Evolutionary conservation across 2,888 invertebrate species (phyloP).

Genomic region (Isotomurus palustris): DNA sequence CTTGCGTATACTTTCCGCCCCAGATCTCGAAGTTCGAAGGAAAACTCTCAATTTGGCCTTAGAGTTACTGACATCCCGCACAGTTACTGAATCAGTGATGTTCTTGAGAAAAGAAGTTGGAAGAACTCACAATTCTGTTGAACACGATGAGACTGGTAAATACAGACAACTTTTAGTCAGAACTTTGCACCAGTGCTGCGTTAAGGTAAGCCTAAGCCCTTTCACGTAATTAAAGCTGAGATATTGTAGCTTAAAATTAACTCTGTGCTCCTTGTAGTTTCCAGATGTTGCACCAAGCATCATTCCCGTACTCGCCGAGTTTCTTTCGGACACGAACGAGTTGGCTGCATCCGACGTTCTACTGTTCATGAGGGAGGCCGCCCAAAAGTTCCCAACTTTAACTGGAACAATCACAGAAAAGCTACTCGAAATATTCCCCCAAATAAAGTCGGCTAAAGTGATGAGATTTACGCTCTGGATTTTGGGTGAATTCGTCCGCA

Average conservation of each 20-base stretch:
- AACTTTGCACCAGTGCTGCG: slow-evolving; percentile 87
- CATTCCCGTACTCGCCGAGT: slow-evolving; percentile 90
- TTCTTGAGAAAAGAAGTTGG: slow-evolving; percentile 89
- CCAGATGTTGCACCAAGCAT: slow-evolving; percentile 91
- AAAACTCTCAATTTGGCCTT: slow-evolving; percentile 80
- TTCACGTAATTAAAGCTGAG: neutral
- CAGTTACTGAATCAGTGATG: slow-evolving; percentile 91
- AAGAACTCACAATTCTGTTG: slow-evolving; percentile 75
- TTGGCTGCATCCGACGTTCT: slow-evolving; percentile 90
- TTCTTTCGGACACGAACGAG: slow-evolving; percentile 82
- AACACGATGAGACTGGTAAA: slow-evolving; percentile 92
- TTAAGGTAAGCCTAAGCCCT: slow-evolving; percentile 59
- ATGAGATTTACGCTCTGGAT: slow-evolving; percentile 96
- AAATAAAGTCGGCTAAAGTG: slow-evolving; percentile 84
- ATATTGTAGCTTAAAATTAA: too few species aligned
- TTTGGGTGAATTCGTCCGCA: slow-evolving; percentile 88
- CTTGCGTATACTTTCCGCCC: slow-evolving; percentile 81
- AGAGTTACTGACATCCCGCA: slow-evolving; percentile 84
- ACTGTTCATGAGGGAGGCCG: slow-evolving; percentile 91
- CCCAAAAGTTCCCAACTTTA: slow-evolving; percentile 82
- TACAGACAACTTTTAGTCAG: slow-evolving; percentile 92
- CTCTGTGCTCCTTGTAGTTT: slow-evolving; percentile 53
- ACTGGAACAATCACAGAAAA: slow-evolving; percentile 76
- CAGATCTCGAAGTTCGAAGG: slow-evolving; percentile 88
- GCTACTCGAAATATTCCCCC: slow-evolving; percentile 74